Percentiles rank a stretch among this genome's conserved stretches.
These are phyloP conservation scores for Sakesphorus luctuosus DNA, from an alignment of 2,113 vertebrate species.

Conservation along the genomic window DNA sequence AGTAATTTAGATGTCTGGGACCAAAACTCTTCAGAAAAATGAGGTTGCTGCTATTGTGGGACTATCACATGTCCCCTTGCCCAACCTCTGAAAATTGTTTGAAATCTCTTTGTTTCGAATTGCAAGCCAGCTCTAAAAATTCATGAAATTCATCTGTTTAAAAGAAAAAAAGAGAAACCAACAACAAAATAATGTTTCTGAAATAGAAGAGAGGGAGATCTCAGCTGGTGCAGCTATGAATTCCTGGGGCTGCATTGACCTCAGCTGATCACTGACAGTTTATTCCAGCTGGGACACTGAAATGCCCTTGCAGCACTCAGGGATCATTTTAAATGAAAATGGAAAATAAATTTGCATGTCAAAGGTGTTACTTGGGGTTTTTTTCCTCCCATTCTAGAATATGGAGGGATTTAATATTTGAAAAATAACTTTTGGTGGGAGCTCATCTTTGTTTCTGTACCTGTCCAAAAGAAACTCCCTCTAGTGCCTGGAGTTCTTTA, in stretches of 20 bases:
- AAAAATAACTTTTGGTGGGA: not conserved
- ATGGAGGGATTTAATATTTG: not conserved
- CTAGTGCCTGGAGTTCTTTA: not conserved
- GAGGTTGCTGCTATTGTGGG: not conserved
- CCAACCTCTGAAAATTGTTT: not conserved
- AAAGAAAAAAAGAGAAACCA: not conserved
- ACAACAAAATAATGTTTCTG: not conserved
- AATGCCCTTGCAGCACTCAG: not conserved
- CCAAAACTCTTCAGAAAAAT: not conserved
- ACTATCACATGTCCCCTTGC: not conserved
- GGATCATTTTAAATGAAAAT: not conserved
- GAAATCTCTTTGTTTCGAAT: not conserved
- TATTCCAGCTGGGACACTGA: not conserved
- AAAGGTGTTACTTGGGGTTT: not conserved
- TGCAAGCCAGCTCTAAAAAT: not conserved
- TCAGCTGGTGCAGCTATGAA: not conserved
- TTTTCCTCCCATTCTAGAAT: not conserved
- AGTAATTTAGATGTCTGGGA: not conserved
- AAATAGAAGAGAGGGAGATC: not conserved
- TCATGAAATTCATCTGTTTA: not conserved
- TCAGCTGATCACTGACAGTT: not conserved
- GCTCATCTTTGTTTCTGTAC: not conserved
- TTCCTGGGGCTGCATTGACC: not conserved
- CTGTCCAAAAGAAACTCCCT: not conserved
- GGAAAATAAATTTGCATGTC: not conserved